These are phyloP conservation scores for Chloromyia formosa DNA, from an alignment of 2,888 invertebrate genomes.

Conservation along the genomic window DNA sequence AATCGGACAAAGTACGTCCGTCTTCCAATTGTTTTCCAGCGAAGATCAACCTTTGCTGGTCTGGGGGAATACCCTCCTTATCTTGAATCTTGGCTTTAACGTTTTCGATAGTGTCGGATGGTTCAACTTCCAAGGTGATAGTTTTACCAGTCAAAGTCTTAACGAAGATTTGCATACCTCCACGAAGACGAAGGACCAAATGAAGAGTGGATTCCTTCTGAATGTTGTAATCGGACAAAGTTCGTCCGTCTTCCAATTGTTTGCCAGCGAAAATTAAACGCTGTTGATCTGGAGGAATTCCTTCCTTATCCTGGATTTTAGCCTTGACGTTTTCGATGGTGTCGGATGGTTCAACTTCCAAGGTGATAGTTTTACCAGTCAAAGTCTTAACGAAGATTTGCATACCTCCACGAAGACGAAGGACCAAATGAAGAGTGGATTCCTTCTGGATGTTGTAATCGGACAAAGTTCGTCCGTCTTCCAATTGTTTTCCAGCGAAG, in stretches of 20 bases:
- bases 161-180: conserved; percentile 46
- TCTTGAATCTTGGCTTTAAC: conserved; percentile 40
- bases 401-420: conserved; percentile 46
- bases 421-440: conserved; percentile 42
- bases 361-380: conserved; percentile 46
- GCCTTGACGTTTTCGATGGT: conserved; percentile 46
- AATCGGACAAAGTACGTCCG: conserved; percentile 42
- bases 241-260: conserved; percentile 46
- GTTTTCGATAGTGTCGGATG: conserved; percentile 45
- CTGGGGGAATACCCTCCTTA: conserved; percentile 42
- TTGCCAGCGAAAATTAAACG: conserved; percentile 46
- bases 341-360: conserved; percentile 45
- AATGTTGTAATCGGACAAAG: conserved; percentile 45
- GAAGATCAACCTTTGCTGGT: conserved; percentile 41
- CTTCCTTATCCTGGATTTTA: conserved; percentile 46
- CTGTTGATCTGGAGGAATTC: conserved; percentile 46
- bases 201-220: conserved; percentile 46
- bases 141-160: conserved; percentile 45
- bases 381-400: conserved; percentile 46
- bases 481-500: conserved; percentile 46
- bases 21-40: conserved; percentile 43
- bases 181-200: conserved; percentile 44
- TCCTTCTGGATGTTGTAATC: conserved; percentile 47
- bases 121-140: conserved; percentile 45
- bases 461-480: conserved; percentile 46